phyloP scores from a whole-genome alignment of 2,113 vertebrate species.

The Dascyllus trimaculatus region DNA sequence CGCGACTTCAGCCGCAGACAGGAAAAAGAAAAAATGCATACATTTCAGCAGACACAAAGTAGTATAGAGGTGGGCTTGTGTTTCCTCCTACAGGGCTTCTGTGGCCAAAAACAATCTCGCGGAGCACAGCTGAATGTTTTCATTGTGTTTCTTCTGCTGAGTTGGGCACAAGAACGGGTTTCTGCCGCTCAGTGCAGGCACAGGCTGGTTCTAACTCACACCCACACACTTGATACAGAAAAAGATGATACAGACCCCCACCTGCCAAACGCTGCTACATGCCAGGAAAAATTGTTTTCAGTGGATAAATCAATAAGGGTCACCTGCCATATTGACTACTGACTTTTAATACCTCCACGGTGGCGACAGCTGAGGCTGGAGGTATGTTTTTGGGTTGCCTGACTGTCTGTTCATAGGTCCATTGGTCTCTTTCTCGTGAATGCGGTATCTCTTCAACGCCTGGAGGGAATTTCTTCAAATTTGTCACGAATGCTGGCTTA shows the following conservation, averaged over 20 bases:
- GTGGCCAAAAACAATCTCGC: conserved; percentile 85
- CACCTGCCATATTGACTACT: conserved; percentile 18
- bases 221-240: conserved; percentile 53
- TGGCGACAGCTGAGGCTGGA: no score
- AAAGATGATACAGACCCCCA: conserved; percentile 56
- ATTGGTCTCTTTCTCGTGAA: no score
- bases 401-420: no score
- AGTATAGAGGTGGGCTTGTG: conserved; percentile 81
- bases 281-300: conserved; percentile 49
- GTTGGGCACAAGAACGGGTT: conserved; percentile 76
- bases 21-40: conserved; percentile 71
- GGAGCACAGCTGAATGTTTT: conserved; percentile 85
- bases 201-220: conserved; percentile 60
- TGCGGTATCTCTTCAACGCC: no score
- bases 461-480: no score
- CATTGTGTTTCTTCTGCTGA: conserved; percentile 84
- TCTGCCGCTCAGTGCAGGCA: conserved; percentile 67
- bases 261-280: conserved; percentile 21
- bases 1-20: conserved; percentile 66
- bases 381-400: no score
- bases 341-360: background rate
- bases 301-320: conserved; percentile 40
- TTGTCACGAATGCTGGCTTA: no score
- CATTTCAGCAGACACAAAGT: conserved; percentile 78
- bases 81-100: conserved; percentile 78